Evolutionary conservation across 2,797 vertebrate genomes (phyloP).

Genomic region (Gymnothorax reevesii): DNA sequence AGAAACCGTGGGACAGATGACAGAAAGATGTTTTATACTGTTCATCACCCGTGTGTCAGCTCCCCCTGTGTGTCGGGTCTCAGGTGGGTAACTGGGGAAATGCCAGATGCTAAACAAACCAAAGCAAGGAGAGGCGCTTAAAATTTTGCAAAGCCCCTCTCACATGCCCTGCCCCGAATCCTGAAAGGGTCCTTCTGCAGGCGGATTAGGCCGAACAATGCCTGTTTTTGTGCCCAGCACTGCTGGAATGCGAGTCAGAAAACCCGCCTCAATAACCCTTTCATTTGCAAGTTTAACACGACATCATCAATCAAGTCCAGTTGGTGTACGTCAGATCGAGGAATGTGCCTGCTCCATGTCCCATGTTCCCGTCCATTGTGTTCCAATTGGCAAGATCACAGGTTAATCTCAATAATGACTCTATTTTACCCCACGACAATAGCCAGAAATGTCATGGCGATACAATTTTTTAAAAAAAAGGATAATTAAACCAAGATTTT

Average conservation of each 20-base stretch:
- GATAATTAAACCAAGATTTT: background rate
- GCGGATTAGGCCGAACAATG: constrained; percentile 12
- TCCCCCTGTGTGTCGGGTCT: background rate
- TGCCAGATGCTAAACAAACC: background rate
- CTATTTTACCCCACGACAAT: background rate
- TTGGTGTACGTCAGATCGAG: constrained; percentile 37
- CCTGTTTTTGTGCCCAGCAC: constrained; percentile 17
- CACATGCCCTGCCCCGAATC: background rate
- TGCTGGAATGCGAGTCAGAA: constrained; percentile 4
- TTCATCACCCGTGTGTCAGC: background rate
- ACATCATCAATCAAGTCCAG: constrained; percentile 75
- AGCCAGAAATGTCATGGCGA: background rate
- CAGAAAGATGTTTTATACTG: background rate
- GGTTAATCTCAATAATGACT: constrained; percentile 38
- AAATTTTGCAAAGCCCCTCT: background rate
- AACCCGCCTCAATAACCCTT: constrained; percentile 43
- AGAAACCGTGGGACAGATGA: background rate
- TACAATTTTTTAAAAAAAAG: background rate
- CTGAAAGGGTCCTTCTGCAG: constrained; percentile 6
- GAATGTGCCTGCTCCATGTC: constrained; percentile 65
- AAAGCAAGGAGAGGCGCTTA: background rate
- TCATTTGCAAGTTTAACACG: constrained; percentile 74
- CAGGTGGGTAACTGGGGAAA: background rate
- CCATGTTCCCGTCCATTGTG: constrained; percentile 67
- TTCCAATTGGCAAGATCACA: constrained; percentile 52